phyloP scores from a whole-genome alignment of 2,113 vertebrate species.

The Prolemur simus region DNA sequence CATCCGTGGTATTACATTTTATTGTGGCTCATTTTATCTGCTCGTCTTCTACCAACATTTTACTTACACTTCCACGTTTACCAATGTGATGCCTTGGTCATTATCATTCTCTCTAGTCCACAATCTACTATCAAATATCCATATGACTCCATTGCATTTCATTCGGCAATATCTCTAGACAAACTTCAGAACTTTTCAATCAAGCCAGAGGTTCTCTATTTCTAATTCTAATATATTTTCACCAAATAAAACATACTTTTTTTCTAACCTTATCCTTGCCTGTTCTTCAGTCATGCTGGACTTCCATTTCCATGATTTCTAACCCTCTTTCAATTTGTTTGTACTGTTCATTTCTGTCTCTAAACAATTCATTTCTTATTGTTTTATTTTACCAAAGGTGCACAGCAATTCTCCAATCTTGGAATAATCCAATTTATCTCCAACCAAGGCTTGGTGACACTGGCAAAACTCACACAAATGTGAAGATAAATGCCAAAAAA shows the following conservation, averaged over 20 bases:
- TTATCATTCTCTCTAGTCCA: neutral
- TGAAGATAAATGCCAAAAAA: neutral
- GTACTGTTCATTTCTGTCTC: too few species aligned
- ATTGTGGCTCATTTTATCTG: neutral
- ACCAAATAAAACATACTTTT: neutral
- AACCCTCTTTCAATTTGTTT: neutral
- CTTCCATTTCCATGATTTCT: neutral
- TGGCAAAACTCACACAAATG: neutral
- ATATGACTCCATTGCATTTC: neutral
- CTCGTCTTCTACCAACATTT: neutral
- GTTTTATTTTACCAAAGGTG: neutral
- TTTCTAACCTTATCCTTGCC: neutral
- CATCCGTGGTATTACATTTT: neutral
- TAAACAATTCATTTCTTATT: neutral
- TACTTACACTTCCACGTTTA: neutral
- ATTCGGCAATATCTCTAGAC: neutral
- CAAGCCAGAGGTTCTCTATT: neutral
- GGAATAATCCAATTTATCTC: neutral
- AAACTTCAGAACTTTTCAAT: neutral
- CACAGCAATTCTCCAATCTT: neutral
- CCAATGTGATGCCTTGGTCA: neutral
- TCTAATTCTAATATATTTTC: neutral
- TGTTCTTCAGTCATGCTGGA: neutral
- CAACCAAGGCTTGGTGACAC: neutral
- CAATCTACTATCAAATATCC: neutral